Conservation (phyloP, 1,140 invertebrate species). For the Phocides pigmalion region DNA sequence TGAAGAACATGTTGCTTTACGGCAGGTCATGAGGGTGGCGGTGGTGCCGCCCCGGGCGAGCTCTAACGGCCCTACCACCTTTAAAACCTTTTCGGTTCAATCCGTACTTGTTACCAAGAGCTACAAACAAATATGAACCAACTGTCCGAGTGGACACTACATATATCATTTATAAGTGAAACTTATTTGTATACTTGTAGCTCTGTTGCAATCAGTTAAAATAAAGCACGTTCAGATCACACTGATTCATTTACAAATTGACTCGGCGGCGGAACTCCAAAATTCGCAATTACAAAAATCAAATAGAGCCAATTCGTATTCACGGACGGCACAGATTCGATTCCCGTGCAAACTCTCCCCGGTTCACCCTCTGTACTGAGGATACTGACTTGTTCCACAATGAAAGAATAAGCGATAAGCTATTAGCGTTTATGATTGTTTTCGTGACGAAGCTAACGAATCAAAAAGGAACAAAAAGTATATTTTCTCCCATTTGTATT, state of each 20-base stretch:
- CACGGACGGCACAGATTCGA: constrained; percentile 27
- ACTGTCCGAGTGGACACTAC: neutral
- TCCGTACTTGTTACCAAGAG: neutral
- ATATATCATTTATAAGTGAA: neutral
- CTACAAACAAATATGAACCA: neutral
- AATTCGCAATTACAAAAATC: constrained; percentile 36
- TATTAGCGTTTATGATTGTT: neutral
- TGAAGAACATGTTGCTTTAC: no score
- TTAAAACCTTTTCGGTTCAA: neutral
- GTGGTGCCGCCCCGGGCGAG: no score
- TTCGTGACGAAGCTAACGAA: no score
- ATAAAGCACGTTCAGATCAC: constrained; percentile 20
- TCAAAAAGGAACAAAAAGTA: no score
- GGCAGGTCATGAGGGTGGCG: no score
- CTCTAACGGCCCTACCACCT: no score
- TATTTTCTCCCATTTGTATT: no score
- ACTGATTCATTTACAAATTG: constrained; percentile 34
- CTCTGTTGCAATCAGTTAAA: constrained; percentile 17
- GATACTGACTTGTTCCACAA: neutral
- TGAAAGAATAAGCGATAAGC: neutral
- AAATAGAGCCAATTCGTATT: constrained; percentile 36
- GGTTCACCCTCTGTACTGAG: constrained; percentile 7
- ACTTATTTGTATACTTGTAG: constrained; percentile 10
- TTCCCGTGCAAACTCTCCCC: constrained; percentile 28
- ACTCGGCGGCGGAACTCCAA: constrained; percentile 18